Conservation (phyloP, 2,797 vertebrate species). For the Limosa lapponica region DNA sequence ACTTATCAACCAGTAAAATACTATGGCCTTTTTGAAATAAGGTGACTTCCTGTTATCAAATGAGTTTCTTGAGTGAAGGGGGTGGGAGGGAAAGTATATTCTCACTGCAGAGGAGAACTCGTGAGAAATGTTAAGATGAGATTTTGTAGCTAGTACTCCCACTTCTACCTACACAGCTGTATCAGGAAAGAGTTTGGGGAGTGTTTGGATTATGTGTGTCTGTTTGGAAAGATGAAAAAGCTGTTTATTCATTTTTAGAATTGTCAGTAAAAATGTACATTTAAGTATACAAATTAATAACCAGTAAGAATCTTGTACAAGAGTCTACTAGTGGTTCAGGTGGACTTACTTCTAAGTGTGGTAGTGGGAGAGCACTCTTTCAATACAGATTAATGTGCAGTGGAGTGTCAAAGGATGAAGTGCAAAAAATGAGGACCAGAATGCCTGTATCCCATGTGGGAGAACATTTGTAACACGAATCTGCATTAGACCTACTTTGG, state of each 20-base stretch:
- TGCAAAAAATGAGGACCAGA: not conserved
- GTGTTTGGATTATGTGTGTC: not conserved
- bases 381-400: not conserved
- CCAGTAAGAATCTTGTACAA: not conserved
- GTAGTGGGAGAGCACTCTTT: not conserved
- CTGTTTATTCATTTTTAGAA: not conserved
- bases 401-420: not conserved
- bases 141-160: not conserved
- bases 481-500: not conserved
- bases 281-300: not conserved
- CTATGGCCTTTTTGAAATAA: fast-evolving
- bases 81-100: not conserved
- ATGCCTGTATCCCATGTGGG: not conserved
- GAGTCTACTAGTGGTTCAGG: not conserved
- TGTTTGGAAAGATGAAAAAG: not conserved
- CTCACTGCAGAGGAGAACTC: not conserved
- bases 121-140: not conserved
- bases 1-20: not conserved
- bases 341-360: not conserved
- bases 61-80: not conserved
- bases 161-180: not conserved
- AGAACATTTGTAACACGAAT: fast-evolving
- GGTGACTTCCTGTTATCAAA: not conserved
- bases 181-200: not conserved
- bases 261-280: not conserved